Conservation (phyloP, 2,797 vertebrate species). For the Eutrigla gurnardus region DNA sequence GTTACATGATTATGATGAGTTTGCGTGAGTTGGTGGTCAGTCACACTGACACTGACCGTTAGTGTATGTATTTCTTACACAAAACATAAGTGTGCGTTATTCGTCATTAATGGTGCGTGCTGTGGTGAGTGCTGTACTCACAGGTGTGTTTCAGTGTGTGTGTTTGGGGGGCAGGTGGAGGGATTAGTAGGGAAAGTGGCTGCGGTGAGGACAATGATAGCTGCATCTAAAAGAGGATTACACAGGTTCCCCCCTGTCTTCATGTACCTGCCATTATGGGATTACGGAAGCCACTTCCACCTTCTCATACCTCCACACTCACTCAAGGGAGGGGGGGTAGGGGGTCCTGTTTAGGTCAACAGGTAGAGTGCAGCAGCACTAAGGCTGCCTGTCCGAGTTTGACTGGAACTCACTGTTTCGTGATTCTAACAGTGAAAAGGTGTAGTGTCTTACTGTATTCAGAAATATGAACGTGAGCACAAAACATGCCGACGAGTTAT, state of each 20-base stretch:
- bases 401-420: constrained; percentile 11
- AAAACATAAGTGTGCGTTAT: not conserved
- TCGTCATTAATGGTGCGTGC: not conserved
- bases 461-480: not conserved
- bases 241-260: constrained; percentile 75
- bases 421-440: not conserved
- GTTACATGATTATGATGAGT: not conserved
- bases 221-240: constrained; percentile 84
- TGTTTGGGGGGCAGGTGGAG: constrained; percentile 26
- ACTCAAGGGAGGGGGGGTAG: constrained; percentile 7
- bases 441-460: not conserved
- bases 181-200: constrained; percentile 77
- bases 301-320: constrained; percentile 62
- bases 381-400: constrained; percentile 17
- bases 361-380: constrained; percentile 18
- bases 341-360: constrained; percentile 34
- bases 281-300: constrained; percentile 74
- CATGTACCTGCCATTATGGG: constrained; percentile 82
- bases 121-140: not conserved
- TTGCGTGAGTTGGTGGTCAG: not conserved
- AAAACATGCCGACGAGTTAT: constrained; percentile 8
- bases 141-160: constrained; percentile 9
- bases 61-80: not conserved
- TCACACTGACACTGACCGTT: not conserved
- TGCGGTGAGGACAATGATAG: constrained; percentile 70